These are phyloP conservation scores for Timema podura DNA, from an alignment of 2,888 invertebrate species.

Conservation along the genomic window DNA sequence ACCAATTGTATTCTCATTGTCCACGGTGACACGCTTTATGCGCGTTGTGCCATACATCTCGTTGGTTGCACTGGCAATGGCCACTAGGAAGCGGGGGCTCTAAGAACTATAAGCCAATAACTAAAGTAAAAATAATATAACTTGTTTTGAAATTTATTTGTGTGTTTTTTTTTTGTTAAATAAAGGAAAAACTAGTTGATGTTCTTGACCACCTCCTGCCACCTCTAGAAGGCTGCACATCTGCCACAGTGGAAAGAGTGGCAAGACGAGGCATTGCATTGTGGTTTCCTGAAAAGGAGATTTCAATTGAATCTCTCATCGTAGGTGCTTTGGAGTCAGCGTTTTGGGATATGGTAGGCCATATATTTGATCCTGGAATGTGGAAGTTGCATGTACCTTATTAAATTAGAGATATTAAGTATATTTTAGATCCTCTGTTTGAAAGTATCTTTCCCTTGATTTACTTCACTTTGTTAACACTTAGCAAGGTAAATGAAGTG, in stretches of 20 bases:
- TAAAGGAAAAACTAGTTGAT: conserved; percentile 58
- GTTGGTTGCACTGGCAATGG: not conserved
- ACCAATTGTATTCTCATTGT: not conserved
- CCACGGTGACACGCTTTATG: not conserved
- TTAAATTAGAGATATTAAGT: no score
- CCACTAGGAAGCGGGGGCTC: not conserved
- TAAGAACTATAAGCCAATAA: not conserved
- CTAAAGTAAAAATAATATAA: not conserved
- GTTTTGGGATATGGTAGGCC: conserved; percentile 63
- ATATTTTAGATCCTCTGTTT: no score
- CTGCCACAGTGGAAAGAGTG: conserved; percentile 24
- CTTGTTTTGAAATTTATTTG: not conserved
- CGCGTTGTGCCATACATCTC: not conserved
- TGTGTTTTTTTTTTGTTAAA: no score
- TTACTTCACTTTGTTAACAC: no score
- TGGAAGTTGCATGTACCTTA: no score
- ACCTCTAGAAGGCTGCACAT: conserved; percentile 34
- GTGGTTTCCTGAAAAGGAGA: conserved; percentile 37
- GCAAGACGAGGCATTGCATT: conserved; percentile 31
- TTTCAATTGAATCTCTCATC: conserved; percentile 60
- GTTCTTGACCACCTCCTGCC: conserved; percentile 52
- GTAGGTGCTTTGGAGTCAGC: conserved; percentile 76
- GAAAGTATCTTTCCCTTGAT: no score
- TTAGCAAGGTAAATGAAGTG: no score
- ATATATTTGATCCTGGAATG: no score